phyloP scores from a whole-genome alignment of 2,888 invertebrate genomes.

The Atethmia centrago region DNA sequence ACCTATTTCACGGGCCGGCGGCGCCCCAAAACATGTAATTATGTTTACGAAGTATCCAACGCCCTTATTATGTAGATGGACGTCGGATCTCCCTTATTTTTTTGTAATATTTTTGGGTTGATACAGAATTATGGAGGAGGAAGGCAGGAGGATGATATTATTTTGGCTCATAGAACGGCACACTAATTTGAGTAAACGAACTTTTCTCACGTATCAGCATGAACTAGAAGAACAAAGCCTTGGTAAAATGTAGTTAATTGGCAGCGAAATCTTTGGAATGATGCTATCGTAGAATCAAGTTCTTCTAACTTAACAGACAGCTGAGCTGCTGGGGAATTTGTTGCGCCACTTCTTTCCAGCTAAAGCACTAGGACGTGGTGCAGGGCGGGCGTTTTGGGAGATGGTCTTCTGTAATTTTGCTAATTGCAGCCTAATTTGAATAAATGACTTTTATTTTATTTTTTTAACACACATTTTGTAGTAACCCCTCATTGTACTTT shows the following conservation, averaged over 20 bases:
- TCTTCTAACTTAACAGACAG: too few relatives aligned
- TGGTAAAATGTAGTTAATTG: neutral
- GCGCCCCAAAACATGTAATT: constrained; percentile 56
- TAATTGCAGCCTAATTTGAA: too few relatives aligned
- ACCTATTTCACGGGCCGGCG: constrained; percentile 68
- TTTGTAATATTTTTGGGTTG: constrained; percentile 6
- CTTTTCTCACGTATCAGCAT: neutral
- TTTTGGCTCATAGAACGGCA: neutral
- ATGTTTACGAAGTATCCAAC: constrained; percentile 57
- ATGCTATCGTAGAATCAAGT: too few relatives aligned
- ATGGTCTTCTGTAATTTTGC: too few relatives aligned
- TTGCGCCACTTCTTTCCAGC: too few relatives aligned
- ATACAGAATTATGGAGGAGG: neutral
- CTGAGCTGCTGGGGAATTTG: too few relatives aligned
- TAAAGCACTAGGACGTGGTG: too few relatives aligned
- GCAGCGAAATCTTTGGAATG: neutral
- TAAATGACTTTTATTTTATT: too few relatives aligned
- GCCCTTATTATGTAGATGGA: constrained; percentile 33
- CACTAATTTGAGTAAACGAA: neutral
- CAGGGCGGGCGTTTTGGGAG: too few relatives aligned
- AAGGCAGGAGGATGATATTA: neutral
- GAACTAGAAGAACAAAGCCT: neutral
- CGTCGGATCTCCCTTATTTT: constrained; percentile 29
- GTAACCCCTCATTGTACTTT: neutral
- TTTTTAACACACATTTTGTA: neutral